Percentiles rank a stretch among this genome's conserved stretches.
Conservation (phyloP, 2,888 invertebrate species). For the Zele albiditarsus region DNA sequence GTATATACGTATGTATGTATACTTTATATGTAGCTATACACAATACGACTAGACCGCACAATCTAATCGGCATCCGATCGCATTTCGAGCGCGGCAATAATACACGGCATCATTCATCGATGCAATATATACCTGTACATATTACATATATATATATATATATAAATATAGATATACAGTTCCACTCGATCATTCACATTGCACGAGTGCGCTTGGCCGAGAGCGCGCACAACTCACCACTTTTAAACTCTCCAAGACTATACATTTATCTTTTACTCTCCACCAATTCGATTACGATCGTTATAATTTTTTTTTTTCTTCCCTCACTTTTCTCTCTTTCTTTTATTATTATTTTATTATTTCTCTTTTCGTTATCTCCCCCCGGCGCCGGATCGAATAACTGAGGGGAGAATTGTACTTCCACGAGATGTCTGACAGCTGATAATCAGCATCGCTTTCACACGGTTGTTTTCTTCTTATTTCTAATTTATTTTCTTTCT, state of each 20-base stretch:
- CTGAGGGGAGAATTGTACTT: constrained; percentile 23
- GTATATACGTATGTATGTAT: constrained; percentile 1
- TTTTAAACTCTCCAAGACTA: constrained; percentile 26
- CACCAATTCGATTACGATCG: constrained; percentile 10
- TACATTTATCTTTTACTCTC: constrained; percentile 22
- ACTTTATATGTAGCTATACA: constrained; percentile 10
- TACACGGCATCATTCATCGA: constrained; percentile 34
- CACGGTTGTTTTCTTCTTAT: not conserved
- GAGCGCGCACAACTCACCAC: constrained; percentile 16
- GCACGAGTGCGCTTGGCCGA: constrained; percentile 25
- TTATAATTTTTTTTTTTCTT: constrained; percentile 10
- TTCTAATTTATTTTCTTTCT: not conserved
- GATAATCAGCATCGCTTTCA: constrained; percentile 31
- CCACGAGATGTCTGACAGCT: constrained; percentile 18
- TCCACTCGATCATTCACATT: constrained; percentile 36
- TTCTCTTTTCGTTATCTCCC: not conserved
- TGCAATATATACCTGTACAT: constrained; percentile 9
- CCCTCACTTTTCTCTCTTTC: not conserved
- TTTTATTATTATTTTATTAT: not conserved
- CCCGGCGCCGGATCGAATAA: constrained; percentile 14
- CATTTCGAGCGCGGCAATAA: constrained; percentile 26
- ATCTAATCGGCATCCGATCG: constrained; percentile 34
- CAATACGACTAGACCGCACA: constrained; percentile 18
- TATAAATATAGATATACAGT: constrained; percentile 7
- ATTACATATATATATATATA: constrained; percentile 3